Evolutionary conservation across 2,888 invertebrate species (phyloP).

Genomic region (Linnaemya tessellans): DNA sequence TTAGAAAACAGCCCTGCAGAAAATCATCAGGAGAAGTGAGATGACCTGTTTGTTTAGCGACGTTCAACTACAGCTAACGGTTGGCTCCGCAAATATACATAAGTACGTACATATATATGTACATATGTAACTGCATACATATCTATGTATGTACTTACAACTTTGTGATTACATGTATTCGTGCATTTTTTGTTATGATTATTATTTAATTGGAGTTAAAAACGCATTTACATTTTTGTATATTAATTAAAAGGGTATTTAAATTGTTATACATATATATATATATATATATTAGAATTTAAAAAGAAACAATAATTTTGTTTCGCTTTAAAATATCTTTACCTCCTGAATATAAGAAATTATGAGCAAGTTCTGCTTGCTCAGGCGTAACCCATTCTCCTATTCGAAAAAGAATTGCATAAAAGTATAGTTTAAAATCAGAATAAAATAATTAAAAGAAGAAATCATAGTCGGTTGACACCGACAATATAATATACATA

Average conservation of each 20-base stretch:
- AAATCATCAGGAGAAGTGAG: no score
- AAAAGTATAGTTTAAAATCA: constrained; percentile 57
- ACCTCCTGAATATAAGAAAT: constrained; percentile 94
- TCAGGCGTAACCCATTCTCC: constrained; percentile 91
- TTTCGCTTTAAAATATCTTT: constrained; percentile 74
- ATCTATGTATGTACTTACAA: neutral
- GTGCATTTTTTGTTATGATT: constrained; percentile 1
- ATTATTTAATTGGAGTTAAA: constrained; percentile 21
- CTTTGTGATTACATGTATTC: constrained; percentile 8
- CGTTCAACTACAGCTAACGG: neutral
- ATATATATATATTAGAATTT: no score
- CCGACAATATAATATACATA: neutral
- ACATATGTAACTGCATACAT: no score
- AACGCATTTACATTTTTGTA: constrained; percentile 1
- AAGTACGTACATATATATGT: no score
- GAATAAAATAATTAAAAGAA: neutral
- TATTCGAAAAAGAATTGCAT: constrained; percentile 81
- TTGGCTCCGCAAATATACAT: neutral
- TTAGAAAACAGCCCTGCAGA: no score
- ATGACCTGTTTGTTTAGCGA: no score
- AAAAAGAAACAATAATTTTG: constrained; percentile 15
- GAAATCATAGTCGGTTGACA: neutral
- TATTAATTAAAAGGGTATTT: constrained; percentile 2
- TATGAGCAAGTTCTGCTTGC: constrained; percentile 92
- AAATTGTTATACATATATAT: neutral